Evolutionary conservation across 2,888 invertebrate genomes (phyloP), one percentile per base, ranked within the genome.

Genomic region (Flexamia atlantica): DNA sequence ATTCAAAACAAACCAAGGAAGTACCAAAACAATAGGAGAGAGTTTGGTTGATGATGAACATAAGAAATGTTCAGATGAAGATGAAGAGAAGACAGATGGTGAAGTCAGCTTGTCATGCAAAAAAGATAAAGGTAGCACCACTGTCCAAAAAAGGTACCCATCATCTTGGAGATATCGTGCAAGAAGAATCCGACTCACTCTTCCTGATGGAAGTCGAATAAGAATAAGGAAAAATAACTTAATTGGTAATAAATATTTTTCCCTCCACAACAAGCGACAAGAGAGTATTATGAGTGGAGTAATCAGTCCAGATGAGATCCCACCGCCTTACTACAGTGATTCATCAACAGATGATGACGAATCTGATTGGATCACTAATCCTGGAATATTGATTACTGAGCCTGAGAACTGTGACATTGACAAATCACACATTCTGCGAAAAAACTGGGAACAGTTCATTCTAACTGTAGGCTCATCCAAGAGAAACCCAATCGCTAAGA

Each of bases 401-500:
- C 64, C 64, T 3, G 64, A 64, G 9, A 30, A 64, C 17, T 64
- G 64, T 64, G 64, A 64, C 14, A 25, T 64, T 14, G 64, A 64
- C n/a, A 14, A 64, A 64, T 5, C 1, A 4, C 64, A 64, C 14
- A 28, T 64, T 40, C 20, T 72, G 23, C 72, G 42, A 20, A 72
- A 40, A 9, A 3, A 9, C 17, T 72, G 72, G 72, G 72, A 72
- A 40, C 25, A 40, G 0, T 72, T 40, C 40, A 40, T 72, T 20
- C 17, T 72, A 1, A 72, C 1, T 9, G 3, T 40, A 4, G 72
- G 40, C 23, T 40, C 72, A 14, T 72, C 72, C 3, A 40, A 40
- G 23, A 72, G 42, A 40, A 72, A 72, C 40, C 72, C 72, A 14
- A 2, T 40, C 7, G 72, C 40, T 28, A 36, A 72, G 40, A 36